These are phyloP conservation scores for Zele albiditarsus DNA, from an alignment of 2,888 invertebrate species.

Conservation along the genomic window DNA sequence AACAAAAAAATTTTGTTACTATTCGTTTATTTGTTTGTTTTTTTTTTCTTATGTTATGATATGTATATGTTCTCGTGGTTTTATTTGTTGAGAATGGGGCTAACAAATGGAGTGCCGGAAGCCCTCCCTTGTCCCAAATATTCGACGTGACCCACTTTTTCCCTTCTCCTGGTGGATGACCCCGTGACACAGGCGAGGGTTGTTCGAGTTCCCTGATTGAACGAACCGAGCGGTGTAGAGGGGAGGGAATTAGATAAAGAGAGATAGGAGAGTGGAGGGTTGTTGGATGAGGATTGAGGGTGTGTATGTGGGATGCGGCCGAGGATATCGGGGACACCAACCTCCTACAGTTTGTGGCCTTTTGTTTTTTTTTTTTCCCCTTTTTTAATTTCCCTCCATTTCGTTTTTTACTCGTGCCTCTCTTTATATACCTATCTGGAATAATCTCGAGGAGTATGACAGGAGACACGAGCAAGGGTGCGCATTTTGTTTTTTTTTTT, in stretches of 20 bases:
- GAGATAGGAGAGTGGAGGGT: neutral
- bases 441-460: slow-evolving; percentile 17
- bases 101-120: slow-evolving; percentile 26
- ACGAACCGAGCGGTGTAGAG: slow-evolving; percentile 38
- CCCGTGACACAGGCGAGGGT: slow-evolving; percentile 61
- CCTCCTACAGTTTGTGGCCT: slow-evolving; percentile 41
- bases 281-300: slow-evolving; percentile 17
- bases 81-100: slow-evolving; percentile 12
- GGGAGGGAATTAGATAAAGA: neutral
- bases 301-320: slow-evolving; percentile 32
- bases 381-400: slow-evolving; percentile 28
- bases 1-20: neutral
- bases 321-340: slow-evolving; percentile 41
- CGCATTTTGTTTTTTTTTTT: slow-evolving; percentile 5
- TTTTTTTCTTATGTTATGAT: neutral
- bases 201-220: slow-evolving; percentile 54
- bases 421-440: slow-evolving; percentile 19
- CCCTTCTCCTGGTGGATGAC: slow-evolving; percentile 61
- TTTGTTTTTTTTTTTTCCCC: slow-evolving; percentile 29
- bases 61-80: neutral
- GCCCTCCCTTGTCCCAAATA: slow-evolving; percentile 62
- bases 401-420: neutral
- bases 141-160: slow-evolving; percentile 65
- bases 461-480: slow-evolving; percentile 4
- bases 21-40: neutral